Evolutionary conservation across 2,797 vertebrate genomes (phyloP), one percentile per base, ranked within the genome.

Genomic region (Hapalemur alaotrensis): DNA sequence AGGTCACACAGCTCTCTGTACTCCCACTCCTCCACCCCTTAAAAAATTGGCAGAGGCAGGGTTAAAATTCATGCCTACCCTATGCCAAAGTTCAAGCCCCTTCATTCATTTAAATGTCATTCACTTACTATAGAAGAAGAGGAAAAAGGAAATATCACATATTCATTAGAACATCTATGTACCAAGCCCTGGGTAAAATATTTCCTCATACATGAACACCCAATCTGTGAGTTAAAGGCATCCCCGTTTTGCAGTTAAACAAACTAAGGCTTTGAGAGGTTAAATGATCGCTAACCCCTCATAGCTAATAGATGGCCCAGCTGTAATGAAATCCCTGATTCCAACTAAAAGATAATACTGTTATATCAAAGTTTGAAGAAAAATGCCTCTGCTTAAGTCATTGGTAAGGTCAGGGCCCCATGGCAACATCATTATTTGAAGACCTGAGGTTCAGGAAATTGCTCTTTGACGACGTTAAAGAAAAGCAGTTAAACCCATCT

Each of bases 401-500:
- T 5, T 80, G 52, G 75, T 91, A 80, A 96, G 91, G 91, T 91
- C 70, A n/a, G 41, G 48, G 32, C 38, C 85, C 46, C 28, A 18
- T 9, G 22, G 84, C 22, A 88, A 70, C 65, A 50, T 90, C 63
- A 78, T 89, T 96, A 87, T 70, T 70, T 84, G 76, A 93, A 95
- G 88, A 79, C 32, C 35, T 76, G 61, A 91, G 48, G 48, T 90
- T 97, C 72, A 67, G 73, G 38, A 83, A 93, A 94, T 61, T 69
- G 43, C 23, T 87, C 87, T 86, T 89, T 83, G 91, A 85, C 18
- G 59, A 79, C 41, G 10, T 61, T 70, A 78, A 93, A 79, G 70
- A 59, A 95, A 95, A 95, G 69, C 91, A 94, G 73, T 94, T 96
- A 93, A 97, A 86, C 17, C 41, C 41, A 38, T 93, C 87, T 97